These are phyloP conservation scores for Pantelozetes paolii DNA, from an alignment of 2,888 invertebrate species.

Conservation along the genomic window DNA sequence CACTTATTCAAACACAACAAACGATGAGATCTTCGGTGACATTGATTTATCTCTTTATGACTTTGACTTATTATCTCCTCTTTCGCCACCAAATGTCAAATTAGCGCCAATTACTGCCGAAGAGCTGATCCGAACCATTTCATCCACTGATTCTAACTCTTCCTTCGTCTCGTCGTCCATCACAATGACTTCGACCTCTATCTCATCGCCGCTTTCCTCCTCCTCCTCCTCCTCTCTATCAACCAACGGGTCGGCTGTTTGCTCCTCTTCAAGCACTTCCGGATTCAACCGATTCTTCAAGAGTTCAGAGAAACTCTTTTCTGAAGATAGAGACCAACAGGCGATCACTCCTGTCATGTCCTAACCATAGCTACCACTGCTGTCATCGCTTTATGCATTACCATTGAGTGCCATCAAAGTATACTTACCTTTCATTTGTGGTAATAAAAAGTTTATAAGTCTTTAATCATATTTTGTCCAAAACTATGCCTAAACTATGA, in stretches of 20 bases:
- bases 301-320: slow-evolving; percentile 10
- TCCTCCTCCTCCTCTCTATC: background rate
- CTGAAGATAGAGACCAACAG: slow-evolving; percentile 38
- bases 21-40: slow-evolving; percentile 51
- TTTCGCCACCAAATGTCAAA: slow-evolving; percentile 51
- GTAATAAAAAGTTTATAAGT: background rate
- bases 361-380: background rate
- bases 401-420: slow-evolving; percentile 23
- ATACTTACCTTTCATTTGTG: slow-evolving; percentile 23
- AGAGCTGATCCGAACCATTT: slow-evolving; percentile 50
- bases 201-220: slow-evolving; percentile 19
- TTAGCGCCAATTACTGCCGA: slow-evolving; percentile 54
- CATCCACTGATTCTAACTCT: slow-evolving; percentile 24
- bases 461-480: background rate
- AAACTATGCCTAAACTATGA: background rate
- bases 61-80: slow-evolving; percentile 55
- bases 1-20: slow-evolving; percentile 44
- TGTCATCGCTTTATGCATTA: background rate
- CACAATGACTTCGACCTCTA: slow-evolving; percentile 3
- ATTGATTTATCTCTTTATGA: slow-evolving; percentile 61
- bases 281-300: slow-evolving; percentile 24
- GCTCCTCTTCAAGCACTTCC: slow-evolving; percentile 14
- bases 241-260: background rate
- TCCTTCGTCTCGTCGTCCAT: background rate
- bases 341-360: slow-evolving; percentile 32